Conservation (phyloP, 2,888 invertebrate species). For the Thelaira solivaga region DNA sequence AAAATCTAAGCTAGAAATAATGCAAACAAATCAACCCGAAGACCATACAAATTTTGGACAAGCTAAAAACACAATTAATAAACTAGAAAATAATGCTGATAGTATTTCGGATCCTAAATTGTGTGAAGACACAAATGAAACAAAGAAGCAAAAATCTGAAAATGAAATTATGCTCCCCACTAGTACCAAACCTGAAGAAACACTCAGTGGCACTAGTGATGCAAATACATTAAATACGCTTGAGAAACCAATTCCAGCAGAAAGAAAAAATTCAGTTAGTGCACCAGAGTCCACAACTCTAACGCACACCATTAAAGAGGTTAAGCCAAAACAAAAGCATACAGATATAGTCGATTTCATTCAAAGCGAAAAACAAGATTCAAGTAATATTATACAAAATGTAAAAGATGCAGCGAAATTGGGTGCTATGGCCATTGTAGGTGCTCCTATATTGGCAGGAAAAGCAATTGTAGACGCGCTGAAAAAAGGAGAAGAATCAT, state of each 20-base stretch:
- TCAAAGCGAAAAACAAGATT: slow-evolving; percentile 63
- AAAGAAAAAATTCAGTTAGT: slow-evolving; percentile 25
- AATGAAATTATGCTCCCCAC: neutral
- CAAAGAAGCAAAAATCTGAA: neutral
- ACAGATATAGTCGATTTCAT: slow-evolving; percentile 68
- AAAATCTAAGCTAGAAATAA: neutral
- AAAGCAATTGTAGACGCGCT: slow-evolving; percentile 90
- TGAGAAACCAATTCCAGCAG: slow-evolving; percentile 18
- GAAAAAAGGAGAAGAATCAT: slow-evolving; percentile 78
- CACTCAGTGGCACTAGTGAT: neutral
- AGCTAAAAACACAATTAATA: neutral
- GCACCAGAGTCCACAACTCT: neutral
- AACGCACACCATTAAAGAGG: slow-evolving; percentile 49
- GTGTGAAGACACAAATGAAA: neutral
- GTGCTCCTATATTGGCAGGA: slow-evolving; percentile 92
- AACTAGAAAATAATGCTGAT: neutral
- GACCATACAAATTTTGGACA: neutral
- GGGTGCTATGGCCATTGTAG: slow-evolving; percentile 90
- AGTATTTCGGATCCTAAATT: neutral
- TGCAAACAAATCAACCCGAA: neutral
- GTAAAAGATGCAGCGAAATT: slow-evolving; percentile 86
- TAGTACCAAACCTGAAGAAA: neutral
- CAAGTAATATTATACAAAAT: slow-evolving; percentile 67
- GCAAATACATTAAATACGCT: neutral
- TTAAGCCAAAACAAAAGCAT: slow-evolving; percentile 42